Evolutionary conservation across 2,888 invertebrate species (phyloP).

Genomic region (Proisotoma minuta): DNA sequence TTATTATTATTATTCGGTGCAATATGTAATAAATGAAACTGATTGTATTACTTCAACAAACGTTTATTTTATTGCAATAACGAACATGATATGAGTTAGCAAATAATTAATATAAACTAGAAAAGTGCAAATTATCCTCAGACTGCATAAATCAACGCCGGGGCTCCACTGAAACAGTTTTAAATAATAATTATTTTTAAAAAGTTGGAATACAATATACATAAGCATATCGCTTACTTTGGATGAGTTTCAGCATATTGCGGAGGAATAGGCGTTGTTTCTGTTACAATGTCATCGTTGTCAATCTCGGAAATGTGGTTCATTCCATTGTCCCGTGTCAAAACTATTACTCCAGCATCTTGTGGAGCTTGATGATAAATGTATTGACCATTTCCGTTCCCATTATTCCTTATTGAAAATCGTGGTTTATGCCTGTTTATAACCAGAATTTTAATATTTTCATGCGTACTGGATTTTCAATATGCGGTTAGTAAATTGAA

Average conservation of each 20-base stretch:
- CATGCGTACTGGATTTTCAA: too few species aligned
- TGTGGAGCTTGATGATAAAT: conserved; percentile 23
- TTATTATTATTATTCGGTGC: too few species aligned
- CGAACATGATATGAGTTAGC: too few species aligned
- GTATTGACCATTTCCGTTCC: conserved; percentile 32
- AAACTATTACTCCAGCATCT: conserved; percentile 33
- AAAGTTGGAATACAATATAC: too few species aligned
- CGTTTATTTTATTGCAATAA: too few species aligned
- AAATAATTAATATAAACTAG: too few species aligned
- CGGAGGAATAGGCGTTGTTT: conserved; percentile 44
- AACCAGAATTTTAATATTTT: background rate
- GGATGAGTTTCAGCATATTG: conserved; percentile 47
- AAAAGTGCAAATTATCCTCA: conserved; percentile 27
- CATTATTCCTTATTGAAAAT: conserved; percentile 21
- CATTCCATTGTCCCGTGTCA: conserved; percentile 25
- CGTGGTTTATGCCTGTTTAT: background rate
- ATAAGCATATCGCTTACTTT: conserved; percentile 31
- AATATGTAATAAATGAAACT: too few species aligned
- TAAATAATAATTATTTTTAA: too few species aligned
- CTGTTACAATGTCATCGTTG: conserved; percentile 23
- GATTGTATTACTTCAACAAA: too few species aligned
- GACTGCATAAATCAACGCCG: conserved; percentile 46
- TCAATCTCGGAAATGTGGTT: background rate
- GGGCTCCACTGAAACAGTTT: conserved; percentile 40
- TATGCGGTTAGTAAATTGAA: background rate